phyloP scores from a whole-genome alignment of 2,888 invertebrate species.

The Tipula unca region DNA sequence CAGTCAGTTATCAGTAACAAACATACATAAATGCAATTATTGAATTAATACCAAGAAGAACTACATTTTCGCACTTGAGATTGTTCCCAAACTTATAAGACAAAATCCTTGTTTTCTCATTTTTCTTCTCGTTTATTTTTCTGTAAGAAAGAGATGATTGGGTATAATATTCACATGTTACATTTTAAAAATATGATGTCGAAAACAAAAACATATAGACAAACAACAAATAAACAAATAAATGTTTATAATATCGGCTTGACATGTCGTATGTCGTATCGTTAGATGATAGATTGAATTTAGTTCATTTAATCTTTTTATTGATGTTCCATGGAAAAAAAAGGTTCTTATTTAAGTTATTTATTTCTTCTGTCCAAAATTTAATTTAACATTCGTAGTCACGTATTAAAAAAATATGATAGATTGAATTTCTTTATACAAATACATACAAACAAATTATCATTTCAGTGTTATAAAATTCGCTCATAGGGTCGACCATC shows the following conservation, averaged over 20 bases:
- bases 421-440: background rate
- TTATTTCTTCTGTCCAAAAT: conserved; percentile 2
- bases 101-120: background rate
- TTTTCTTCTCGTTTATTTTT: background rate
- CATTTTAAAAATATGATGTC: background rate
- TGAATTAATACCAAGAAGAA: too few relatives aligned
- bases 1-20: too few relatives aligned
- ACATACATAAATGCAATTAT: too few relatives aligned
- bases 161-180: background rate
- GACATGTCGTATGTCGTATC: background rate
- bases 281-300: background rate
- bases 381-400: background rate
- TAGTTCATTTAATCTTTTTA: background rate
- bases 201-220: background rate
- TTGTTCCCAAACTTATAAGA: too few relatives aligned
- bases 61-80: too few relatives aligned
- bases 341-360: background rate
- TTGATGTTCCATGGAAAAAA: background rate
- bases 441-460: background rate
- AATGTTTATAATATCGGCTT: background rate
- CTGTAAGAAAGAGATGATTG: background rate
- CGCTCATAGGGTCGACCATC: background rate
- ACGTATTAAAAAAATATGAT: background rate
- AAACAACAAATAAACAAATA: background rate
- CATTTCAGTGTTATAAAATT: background rate